Evolutionary conservation across 2,113 vertebrate genomes (phyloP), one percentile per base, ranked within the genome.

Genomic region (Cavia porcellus): DNA sequence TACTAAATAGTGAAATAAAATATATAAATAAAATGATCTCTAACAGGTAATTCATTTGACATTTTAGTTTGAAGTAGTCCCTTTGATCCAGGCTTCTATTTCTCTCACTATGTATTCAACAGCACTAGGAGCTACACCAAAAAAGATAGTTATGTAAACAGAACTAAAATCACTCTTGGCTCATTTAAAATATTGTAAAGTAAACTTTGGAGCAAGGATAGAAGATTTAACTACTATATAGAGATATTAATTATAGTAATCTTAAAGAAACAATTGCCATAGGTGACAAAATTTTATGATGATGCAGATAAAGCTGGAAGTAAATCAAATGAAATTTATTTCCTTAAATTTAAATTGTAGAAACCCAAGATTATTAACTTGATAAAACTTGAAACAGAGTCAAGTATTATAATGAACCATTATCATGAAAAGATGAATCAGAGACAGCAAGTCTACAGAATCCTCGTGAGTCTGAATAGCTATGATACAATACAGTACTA

Each of bases 261-360:
- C 12, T 89, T 86, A 47, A 42, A 89, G 14, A 42, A 64, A 59
- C 3, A 57, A 61, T 62, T 74, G 5, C 79, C 55, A 47, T 45
- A 64, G 17, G 2, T 86, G 38, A 96, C n/a, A 88, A 52, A 55
- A 81, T 86, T 92, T 93, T 75, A 84, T 74, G 66, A 15, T 89
- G 59, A 70, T 64, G 5, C 10, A 55, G n/a, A 92, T 24, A 3
- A 90, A 59, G 38, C 22, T 96, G 55, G 62, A 72, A 66, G 20
- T 7, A 77, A 89, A 81, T 89, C n/a, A n/a, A 77, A 42, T 7
- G 19, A 35, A 66, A 7, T 79, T 89, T 86, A 59, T 90, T 87
- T 80, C 38, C 74, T 92, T 95, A 52, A 92, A 83, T 13, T 61
- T 42, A 57, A 75, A 92, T 68, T 88, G 12, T 81, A 75, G 68